These are phyloP conservation scores for Sorex maritimensis DNA, from an alignment of 2,797 vertebrate species.

Conservation along the genomic window DNA sequence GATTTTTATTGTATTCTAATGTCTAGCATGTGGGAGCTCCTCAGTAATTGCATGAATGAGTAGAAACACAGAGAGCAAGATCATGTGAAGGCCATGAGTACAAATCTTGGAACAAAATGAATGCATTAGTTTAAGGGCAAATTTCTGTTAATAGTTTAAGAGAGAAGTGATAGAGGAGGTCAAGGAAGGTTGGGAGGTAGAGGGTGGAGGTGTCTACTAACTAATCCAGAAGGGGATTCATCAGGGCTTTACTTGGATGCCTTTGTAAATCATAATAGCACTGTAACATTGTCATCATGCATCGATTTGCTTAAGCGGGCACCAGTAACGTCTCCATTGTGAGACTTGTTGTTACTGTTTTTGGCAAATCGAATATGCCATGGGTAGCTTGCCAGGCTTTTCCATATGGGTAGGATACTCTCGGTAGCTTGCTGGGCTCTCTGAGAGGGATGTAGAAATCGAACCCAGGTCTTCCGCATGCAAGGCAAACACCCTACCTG, in stretches of 20 bases:
- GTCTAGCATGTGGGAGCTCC: background rate
- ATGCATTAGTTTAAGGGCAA: background rate
- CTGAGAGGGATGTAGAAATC: too few species aligned
- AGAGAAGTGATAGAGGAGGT: background rate
- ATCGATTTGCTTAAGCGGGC: too few species aligned
- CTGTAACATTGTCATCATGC: too few species aligned
- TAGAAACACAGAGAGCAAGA: background rate
- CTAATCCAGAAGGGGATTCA: background rate
- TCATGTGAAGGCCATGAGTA: background rate
- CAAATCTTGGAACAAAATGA: conserved; percentile 20
- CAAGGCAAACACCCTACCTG: too few species aligned
- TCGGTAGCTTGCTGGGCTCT: too few species aligned
- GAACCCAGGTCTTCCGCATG: too few species aligned
- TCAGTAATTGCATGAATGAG: background rate
- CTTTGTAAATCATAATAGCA: background rate
- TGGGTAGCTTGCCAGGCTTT: too few species aligned
- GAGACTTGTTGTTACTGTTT: too few species aligned
- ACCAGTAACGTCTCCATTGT: too few species aligned
- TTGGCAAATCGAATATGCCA: too few species aligned
- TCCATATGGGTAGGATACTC: too few species aligned
- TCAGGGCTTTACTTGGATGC: background rate
- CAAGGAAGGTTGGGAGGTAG: background rate
- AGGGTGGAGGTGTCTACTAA: background rate
- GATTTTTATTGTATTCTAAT: background rate
- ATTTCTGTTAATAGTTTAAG: conserved; percentile 5